Evolutionary conservation across 2,113 vertebrate species (phyloP).

Genomic region (Clarias macrocephalus): DNA sequence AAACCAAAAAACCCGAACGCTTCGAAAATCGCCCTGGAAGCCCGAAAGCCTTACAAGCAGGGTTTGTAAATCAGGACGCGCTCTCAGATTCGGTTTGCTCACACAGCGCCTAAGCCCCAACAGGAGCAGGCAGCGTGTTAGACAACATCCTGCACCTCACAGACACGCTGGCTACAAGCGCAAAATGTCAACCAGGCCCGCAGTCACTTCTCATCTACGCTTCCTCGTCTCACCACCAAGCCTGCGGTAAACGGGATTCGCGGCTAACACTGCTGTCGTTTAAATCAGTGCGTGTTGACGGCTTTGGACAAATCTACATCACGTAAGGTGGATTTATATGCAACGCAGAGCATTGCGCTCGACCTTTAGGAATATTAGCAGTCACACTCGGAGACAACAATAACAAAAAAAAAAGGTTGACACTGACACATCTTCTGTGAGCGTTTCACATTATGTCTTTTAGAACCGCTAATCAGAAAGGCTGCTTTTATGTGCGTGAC

Average conservation of each 20-base stretch:
- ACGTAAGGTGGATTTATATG: neutral
- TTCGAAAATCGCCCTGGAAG: neutral
- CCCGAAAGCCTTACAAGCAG: neutral
- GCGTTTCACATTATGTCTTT: neutral
- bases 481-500: neutral
- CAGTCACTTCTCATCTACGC: slow-evolving; percentile 32
- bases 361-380: neutral
- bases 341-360: neutral
- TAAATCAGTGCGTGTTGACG: neutral
- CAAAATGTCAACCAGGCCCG: slow-evolving; percentile 19
- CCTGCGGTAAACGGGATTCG: neutral
- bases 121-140: slow-evolving; percentile 28
- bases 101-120: neutral
- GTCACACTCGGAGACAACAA: neutral
- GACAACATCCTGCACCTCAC: neutral
- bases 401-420: neutral
- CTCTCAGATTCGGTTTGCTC: neutral
- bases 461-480: neutral
- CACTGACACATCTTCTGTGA: neutral
- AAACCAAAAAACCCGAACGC: neutral
- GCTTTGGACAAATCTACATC: neutral
- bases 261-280: neutral
- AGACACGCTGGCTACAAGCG: neutral
- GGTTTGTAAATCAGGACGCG: neutral
- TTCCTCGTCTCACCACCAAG: neutral